phyloP scores from a whole-genome alignment of 2,113 vertebrate species.

The Rhea americana region DNA sequence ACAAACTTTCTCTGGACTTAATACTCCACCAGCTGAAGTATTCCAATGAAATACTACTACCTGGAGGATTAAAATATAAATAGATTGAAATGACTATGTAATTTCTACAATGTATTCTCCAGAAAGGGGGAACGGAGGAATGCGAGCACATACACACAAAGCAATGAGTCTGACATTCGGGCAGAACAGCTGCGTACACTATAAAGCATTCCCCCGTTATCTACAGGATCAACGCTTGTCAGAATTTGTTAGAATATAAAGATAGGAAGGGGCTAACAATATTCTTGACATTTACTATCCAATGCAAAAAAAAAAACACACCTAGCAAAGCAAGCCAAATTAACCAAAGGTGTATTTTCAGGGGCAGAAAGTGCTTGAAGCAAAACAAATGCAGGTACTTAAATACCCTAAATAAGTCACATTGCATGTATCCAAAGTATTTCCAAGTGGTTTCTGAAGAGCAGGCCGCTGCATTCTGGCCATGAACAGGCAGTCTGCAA shows the following conservation, averaged over 20 bases:
- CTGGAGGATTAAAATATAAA: not conserved
- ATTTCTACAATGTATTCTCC: not conserved
- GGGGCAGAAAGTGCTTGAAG: not conserved
- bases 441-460: not conserved
- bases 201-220: not conserved
- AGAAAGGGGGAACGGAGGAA: not conserved
- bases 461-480: not conserved
- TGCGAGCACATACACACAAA: not conserved
- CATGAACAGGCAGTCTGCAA: not conserved
- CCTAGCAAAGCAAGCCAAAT: not conserved
- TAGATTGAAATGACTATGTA: not conserved
- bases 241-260: rapidly evolving
- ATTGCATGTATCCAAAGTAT: rapidly evolving
- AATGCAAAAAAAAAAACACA: not conserved
- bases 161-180: not conserved
- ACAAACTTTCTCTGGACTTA: not conserved
- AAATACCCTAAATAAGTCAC: rapidly evolving
- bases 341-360: not conserved
- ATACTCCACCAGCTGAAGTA: not conserved
- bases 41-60: not conserved
- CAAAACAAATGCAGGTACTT: not conserved
- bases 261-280: not conserved
- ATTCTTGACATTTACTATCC: not conserved
- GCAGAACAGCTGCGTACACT: not conserved
- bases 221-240: rapidly evolving